Evolutionary conservation across 2,888 invertebrate species (phyloP).

Genomic region (Emesis furor): DNA sequence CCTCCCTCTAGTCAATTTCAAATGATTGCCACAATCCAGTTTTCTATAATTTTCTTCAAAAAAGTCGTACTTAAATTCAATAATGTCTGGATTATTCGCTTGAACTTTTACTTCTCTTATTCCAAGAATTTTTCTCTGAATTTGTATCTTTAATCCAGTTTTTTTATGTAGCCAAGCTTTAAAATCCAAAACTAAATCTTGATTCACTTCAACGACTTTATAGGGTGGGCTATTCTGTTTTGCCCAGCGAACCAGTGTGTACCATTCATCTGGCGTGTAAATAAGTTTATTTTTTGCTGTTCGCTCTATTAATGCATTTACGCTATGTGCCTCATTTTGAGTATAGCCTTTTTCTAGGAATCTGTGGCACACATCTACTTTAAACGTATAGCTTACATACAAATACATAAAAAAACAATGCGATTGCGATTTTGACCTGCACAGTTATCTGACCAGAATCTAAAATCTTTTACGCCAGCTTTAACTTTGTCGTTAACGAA

Average conservation of each 20-base stretch:
- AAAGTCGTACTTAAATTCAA: constrained; percentile 51
- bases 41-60: constrained; percentile 50
- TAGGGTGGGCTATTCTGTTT: constrained; percentile 52
- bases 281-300: constrained; percentile 3
- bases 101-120: constrained; percentile 56
- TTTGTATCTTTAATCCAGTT: constrained; percentile 50
- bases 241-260: constrained; percentile 25
- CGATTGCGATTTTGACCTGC: too few species aligned
- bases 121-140: too few species aligned
- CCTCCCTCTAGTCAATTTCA: constrained; percentile 47
- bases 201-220: constrained; percentile 51
- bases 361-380: constrained; percentile 14
- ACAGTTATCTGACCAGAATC: too few species aligned
- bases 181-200: constrained; percentile 54
- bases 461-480: constrained; percentile 30
- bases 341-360: not conserved
- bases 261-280: constrained; percentile 22
- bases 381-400: constrained; percentile 35
- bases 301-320: not conserved
- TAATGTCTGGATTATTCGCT: constrained; percentile 47
- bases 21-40: constrained; percentile 46
- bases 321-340: constrained; percentile 29
- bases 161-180: constrained; percentile 53
- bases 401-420: constrained; percentile 45
- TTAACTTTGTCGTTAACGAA: constrained; percentile 33